A percentile compares a stretch with the other conserved stretches of the same genome.
phyloP scores from a whole-genome alignment of 2,888 invertebrate species.

The Cheiracanthium punctorium region DNA sequence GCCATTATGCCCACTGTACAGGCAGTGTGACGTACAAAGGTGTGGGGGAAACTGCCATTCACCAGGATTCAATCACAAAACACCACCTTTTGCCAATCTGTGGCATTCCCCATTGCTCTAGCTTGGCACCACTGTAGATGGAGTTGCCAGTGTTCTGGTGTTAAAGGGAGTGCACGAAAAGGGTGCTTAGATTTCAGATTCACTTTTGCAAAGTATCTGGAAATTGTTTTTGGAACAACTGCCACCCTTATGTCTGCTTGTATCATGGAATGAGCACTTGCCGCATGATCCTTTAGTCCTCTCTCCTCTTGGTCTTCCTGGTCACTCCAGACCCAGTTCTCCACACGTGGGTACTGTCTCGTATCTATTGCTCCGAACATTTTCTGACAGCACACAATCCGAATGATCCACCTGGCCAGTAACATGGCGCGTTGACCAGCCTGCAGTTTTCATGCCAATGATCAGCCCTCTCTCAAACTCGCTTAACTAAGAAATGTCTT shows the following conservation, averaged over 20 bases:
- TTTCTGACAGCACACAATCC: not conserved
- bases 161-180: not conserved
- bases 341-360: not conserved
- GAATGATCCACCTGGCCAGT: too few species aligned
- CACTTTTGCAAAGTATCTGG: too few species aligned
- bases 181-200: not conserved
- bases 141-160: not conserved
- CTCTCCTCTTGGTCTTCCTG: not conserved
- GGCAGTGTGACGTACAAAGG: not conserved
- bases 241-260: too few species aligned
- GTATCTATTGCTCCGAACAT: not conserved
- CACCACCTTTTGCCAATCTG: not conserved
- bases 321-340: not conserved
- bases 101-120: not conserved
- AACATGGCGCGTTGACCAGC: too few species aligned
- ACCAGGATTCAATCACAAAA: not conserved
- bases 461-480: not conserved
- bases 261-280: not conserved
- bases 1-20: not conserved
- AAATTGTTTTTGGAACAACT: too few species aligned
- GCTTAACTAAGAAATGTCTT: not conserved
- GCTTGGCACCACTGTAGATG: constrained; percentile 2
- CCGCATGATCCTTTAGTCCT: not conserved
- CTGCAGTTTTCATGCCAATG: too few species aligned
- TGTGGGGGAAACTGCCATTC: not conserved